Base-by-base conservation (phyloP, 2,797 vertebrate species). In the Petrocephalus schoutedeni region DNA sequence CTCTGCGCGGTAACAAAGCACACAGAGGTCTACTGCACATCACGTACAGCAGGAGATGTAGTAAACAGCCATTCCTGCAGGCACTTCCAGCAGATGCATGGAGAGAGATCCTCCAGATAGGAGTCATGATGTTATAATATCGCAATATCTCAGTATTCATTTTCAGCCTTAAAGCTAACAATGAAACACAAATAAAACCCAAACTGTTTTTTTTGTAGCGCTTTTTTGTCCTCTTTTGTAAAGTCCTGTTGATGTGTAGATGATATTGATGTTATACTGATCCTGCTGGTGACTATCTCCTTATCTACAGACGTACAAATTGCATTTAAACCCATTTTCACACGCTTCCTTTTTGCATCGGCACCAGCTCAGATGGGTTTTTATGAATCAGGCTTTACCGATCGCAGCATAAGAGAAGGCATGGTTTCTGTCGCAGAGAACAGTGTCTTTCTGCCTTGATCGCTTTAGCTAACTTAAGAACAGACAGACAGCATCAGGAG, bases 321-420 rank as follows among this genome's bases (percentile, higher is more conserved):
- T 77, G 71, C 71, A 77, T 77, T 77, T 45, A 19, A 77, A 77
- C 14, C 71, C 71, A 77, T 77, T 77, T 45, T 77, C 28, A n/a
- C 41, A n/a, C 32, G 36, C 32, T 74, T 14, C 36, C 32, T n/a
- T 77, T 45, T 77, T 16, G 45, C 71, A 77, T 6, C 12, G 71
- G 32, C 36, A 45, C 71, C 36, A 77, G 41, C 71, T 45, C 41
- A 16, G 36, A 36, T 12, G 41, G 16, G 32, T 19, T 77, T 45
- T 77, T 45, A 77, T 77, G 45, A 45, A 45, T 45, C 32, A 19
- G 16, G 5, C 8, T 45, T 2, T 45, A 57, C 9, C 3, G 56
- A 57, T 57, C 56, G 9, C 16, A 57, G 10, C 1, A 12, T 12
- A 57, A 45, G 4, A 41, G 41, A 36, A 23, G 36, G 71, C 41